Conservation (phyloP, 2,113 vertebrate genomes). For the Anhinga anhinga region DNA sequence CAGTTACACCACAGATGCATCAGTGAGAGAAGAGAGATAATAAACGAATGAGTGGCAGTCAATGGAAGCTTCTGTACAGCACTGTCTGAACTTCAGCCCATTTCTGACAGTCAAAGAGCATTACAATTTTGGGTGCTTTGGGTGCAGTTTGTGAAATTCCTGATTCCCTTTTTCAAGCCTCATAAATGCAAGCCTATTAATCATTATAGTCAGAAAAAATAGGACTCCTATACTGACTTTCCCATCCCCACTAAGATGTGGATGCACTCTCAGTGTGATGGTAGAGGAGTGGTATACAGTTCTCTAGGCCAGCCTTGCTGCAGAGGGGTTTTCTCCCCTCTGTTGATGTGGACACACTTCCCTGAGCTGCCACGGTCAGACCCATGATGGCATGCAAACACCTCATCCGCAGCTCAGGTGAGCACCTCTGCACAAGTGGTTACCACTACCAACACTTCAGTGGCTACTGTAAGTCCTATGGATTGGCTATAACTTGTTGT, state of each 20-base stretch:
- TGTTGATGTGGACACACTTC: background rate
- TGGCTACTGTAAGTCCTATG: background rate
- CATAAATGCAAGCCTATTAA: background rate
- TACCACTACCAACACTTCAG: rapidly evolving
- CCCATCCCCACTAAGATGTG: background rate
- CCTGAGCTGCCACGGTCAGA: rapidly evolving
- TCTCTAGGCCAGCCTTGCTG: background rate
- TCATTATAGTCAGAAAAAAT: background rate
- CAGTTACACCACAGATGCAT: background rate
- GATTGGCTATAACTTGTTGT: background rate
- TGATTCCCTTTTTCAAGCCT: background rate
- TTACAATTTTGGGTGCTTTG: background rate
- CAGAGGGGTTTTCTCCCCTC: background rate
- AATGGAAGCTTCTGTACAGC: background rate
- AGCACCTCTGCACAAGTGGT: background rate
- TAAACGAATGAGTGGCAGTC: background rate
- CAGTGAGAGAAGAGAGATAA: background rate
- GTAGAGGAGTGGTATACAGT: background rate
- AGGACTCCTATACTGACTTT: background rate
- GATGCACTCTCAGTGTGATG: background rate
- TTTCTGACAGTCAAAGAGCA: background rate
- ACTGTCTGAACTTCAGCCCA: background rate
- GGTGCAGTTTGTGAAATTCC: background rate
- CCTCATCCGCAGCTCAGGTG: background rate
- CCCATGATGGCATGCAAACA: rapidly evolving